Conservation (phyloP, 2,888 invertebrate species). For the Agrotis segetum region DNA sequence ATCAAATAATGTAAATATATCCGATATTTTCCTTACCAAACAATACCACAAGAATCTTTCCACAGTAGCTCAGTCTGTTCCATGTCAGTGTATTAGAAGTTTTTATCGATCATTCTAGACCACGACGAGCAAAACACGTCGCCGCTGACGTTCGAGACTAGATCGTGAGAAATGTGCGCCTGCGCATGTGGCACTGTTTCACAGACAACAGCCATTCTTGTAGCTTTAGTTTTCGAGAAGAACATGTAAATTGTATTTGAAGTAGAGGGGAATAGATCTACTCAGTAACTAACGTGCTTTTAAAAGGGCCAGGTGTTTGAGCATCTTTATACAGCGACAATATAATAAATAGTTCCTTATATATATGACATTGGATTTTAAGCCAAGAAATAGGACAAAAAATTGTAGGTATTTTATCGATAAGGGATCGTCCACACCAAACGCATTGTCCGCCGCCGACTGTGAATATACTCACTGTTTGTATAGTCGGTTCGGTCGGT, state of each 20-base stretch:
- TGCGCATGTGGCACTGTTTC: slow-evolving; percentile 62
- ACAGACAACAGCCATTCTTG: slow-evolving; percentile 32
- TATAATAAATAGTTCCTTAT: neutral
- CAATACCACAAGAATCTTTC: neutral
- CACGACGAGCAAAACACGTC: slow-evolving; percentile 72
- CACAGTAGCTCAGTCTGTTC: slow-evolving; percentile 6
- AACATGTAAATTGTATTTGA: neutral
- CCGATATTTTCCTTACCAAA: neutral
- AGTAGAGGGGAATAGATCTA: neutral
- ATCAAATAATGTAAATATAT: no score
- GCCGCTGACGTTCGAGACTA: slow-evolving; percentile 64
- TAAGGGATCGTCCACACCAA: no score
- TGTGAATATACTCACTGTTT: no score
- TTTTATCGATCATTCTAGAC: slow-evolving; percentile 75
- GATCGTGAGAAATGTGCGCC: slow-evolving; percentile 77
- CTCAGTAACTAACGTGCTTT: neutral
- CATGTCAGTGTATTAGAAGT: slow-evolving; percentile 38
- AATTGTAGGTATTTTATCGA: no score
- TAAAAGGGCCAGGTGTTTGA: no score
- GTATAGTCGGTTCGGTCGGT: no score
- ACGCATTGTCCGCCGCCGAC: no score
- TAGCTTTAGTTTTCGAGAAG: slow-evolving; percentile 22
- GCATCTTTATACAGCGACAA: neutral
- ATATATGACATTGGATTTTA: neutral
- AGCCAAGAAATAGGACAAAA: no score